These are phyloP conservation scores for Yponomeuta plumbellus DNA, from an alignment of 2,888 invertebrate species.

Conservation along the genomic window DNA sequence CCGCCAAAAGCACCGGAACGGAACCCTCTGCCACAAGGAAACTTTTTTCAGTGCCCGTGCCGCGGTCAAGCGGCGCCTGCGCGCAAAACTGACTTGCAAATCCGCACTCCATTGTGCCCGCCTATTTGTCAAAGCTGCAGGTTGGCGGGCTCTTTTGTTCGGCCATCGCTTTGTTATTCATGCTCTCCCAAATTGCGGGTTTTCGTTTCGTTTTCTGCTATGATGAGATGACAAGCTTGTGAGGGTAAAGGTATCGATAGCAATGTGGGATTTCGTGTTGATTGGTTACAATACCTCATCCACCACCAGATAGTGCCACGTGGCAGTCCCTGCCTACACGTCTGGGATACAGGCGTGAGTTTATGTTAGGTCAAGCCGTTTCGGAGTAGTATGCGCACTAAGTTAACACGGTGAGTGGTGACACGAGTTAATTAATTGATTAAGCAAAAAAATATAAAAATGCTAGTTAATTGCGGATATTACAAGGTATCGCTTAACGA, in stretches of 20 bases:
- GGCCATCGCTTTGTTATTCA: constrained; percentile 23
- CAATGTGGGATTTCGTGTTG: too few species aligned
- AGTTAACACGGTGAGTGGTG: too few species aligned
- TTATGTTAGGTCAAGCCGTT: too few species aligned
- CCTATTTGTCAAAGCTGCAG: constrained; percentile 48
- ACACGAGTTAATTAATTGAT: too few species aligned
- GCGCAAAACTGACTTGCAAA: constrained; percentile 46
- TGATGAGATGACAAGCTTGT: not conserved
- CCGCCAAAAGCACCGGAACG: not conserved
- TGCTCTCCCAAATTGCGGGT: constrained; percentile 16
- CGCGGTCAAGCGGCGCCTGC: constrained; percentile 33
- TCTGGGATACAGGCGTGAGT: too few species aligned
- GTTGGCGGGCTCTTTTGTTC: constrained; percentile 43
- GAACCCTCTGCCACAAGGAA: not conserved
- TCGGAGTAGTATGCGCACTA: too few species aligned
- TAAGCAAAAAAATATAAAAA: too few species aligned
- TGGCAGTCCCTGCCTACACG: too few species aligned
- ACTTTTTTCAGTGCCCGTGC: constrained; percentile 21
- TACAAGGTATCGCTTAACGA: too few species aligned
- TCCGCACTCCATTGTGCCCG: constrained; percentile 29
- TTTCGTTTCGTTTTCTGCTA: constrained; percentile 16
- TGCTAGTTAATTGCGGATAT: too few species aligned
- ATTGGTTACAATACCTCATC: too few species aligned
- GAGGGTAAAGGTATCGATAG: not conserved
- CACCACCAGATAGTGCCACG: too few species aligned